Conservation (phyloP, 2,797 vertebrate species). For the Orientallactaga sibirica region DNA sequence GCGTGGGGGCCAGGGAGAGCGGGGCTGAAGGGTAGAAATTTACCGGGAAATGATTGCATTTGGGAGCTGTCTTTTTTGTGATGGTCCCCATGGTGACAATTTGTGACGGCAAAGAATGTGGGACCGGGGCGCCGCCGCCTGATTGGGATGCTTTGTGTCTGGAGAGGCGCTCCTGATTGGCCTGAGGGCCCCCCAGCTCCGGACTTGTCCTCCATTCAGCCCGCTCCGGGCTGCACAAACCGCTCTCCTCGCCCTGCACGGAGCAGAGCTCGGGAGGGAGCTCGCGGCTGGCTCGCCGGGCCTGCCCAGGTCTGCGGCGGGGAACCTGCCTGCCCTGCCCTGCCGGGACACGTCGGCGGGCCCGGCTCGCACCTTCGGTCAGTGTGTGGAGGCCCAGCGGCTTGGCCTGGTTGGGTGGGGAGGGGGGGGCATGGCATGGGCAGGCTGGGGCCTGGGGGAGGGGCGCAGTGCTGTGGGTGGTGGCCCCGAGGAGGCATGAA, state of each 20-base stretch:
- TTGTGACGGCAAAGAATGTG: constrained; percentile 98
- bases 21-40: constrained; percentile 88
- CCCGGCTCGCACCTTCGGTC: constrained; percentile 71
- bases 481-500: constrained; percentile 80
- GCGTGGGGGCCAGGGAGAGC: constrained; percentile 71
- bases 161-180: constrained; percentile 99
- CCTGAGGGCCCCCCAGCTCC: constrained; percentile 96
- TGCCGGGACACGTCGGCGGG: constrained; percentile 57
- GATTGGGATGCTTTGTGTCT: constrained; percentile 99
- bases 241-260: constrained; percentile 85
- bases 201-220: constrained; percentile 99
- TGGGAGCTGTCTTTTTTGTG: constrained; percentile 93
- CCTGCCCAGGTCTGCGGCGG: constrained; percentile 76
- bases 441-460: constrained; percentile 53
- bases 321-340: constrained; percentile 64
- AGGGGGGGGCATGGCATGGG: constrained; percentile 46
- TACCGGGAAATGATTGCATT: constrained; percentile 93
- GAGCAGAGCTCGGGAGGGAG: background rate
- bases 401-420: constrained; percentile 37
- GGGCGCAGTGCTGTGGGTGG: constrained; percentile 68
- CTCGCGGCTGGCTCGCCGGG: constrained; percentile 54
- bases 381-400: constrained; percentile 58
- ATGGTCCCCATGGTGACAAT: constrained; percentile 98
- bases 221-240: constrained; percentile 94
- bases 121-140: constrained; percentile 96